A percentile compares a stretch with the other conserved stretches of the same genome.
Evolutionary conservation across 2,888 invertebrate genomes (phyloP).

Genomic region (Carabus problematicus): DNA sequence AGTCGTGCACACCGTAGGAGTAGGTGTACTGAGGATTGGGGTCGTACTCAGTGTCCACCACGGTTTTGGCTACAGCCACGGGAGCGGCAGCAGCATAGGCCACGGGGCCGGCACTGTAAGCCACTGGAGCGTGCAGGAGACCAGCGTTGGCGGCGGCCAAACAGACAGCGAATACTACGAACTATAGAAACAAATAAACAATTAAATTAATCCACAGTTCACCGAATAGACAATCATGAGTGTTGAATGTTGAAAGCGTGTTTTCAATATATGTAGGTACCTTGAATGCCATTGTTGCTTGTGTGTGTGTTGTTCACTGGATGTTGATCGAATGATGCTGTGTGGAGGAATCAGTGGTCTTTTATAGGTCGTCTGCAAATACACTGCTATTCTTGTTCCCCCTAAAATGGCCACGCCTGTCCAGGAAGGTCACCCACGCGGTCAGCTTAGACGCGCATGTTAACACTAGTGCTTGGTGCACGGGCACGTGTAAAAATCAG

Average conservation of each 20-base stretch:
- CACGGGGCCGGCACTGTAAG: slow-evolving; percentile 51
- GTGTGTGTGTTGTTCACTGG: slow-evolving; percentile 21
- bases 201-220: slow-evolving; percentile 1
- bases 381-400: slow-evolving; percentile 10
- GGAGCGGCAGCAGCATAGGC: slow-evolving; percentile 55
- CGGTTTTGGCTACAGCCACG: slow-evolving; percentile 48
- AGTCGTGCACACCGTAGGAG: slow-evolving; percentile 66
- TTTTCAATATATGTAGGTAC: slow-evolving; percentile 31
- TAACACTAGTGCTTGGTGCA: neutral
- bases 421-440: slow-evolving; percentile 12
- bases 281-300: slow-evolving; percentile 33
- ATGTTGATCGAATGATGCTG: slow-evolving; percentile 29
- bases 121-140: slow-evolving; percentile 47
- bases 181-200: slow-evolving; percentile 34
- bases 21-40: slow-evolving; percentile 64
- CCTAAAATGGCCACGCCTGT: slow-evolving; percentile 22
- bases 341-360: neutral
- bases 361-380: slow-evolving; percentile 24
- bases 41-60: slow-evolving; percentile 53
- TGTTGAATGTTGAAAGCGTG: neutral
- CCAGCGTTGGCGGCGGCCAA: slow-evolving; percentile 46
- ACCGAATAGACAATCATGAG: slow-evolving; percentile 1
- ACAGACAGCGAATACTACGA: slow-evolving; percentile 44
- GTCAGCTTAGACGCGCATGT: neutral
- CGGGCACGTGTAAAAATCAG: slow-evolving; percentile 4